Evolutionary conservation across 2,888 invertebrate genomes (phyloP).

Genomic region (Orgyia antiqua): DNA sequence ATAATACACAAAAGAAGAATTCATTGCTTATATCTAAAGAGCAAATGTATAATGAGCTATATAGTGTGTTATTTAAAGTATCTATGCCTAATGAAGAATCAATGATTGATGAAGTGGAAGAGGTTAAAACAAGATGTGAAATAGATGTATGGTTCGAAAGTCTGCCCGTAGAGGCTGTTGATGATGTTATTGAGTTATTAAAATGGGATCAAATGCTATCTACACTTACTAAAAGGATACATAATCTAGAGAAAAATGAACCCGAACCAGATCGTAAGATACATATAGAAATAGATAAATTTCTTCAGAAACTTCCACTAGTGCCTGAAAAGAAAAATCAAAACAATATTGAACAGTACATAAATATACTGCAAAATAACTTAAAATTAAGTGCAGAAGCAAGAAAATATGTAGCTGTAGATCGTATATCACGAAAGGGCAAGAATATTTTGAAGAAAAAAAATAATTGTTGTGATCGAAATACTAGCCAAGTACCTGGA

Average conservation of each 20-base stretch:
- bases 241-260: conserved; percentile 40
- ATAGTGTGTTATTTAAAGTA: conserved; percentile 42
- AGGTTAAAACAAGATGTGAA: conserved; percentile 50
- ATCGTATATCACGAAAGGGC: conserved; percentile 3
- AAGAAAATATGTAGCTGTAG: conserved; percentile 35
- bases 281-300: conserved; percentile 43
- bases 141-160: conserved; percentile 47
- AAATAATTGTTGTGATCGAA: neutral
- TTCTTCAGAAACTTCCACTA: conserved; percentile 43
- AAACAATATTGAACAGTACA: conserved; percentile 25
- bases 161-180: conserved; percentile 35
- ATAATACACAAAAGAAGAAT: conserved; percentile 36
- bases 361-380: conserved; percentile 28
- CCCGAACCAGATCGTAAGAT: conserved; percentile 32
- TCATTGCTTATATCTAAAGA: conserved; percentile 36
- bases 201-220: conserved; percentile 42
- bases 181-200: conserved; percentile 29
- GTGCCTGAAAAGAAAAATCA: conserved; percentile 26
- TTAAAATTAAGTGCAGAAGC: conserved; percentile 34
- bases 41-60: conserved; percentile 44
- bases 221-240: conserved; percentile 42
- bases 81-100: conserved; percentile 39
- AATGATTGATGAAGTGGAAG: conserved; percentile 42
- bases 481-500: conserved; percentile 25
- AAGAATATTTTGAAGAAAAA: conserved; percentile 8